Percentiles rank a stretch among this genome's conserved stretches.
phyloP scores from a whole-genome alignment of 2,113 vertebrate genomes.

The Hystrix cristata region DNA sequence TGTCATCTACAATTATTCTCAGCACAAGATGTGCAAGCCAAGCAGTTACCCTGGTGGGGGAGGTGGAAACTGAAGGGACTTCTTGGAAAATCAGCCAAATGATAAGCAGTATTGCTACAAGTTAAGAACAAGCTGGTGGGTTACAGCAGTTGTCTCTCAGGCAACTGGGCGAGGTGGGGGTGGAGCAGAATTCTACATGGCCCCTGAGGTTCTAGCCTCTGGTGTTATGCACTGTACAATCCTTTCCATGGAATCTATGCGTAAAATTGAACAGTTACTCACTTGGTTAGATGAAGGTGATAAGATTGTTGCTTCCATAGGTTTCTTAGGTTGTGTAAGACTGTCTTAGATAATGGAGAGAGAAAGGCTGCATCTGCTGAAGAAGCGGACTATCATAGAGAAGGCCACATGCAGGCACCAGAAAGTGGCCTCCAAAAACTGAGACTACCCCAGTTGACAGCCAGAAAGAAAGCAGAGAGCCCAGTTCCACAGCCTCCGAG shows the following conservation, averaged over 20 bases:
- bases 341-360: neutral
- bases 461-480: neutral
- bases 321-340: neutral
- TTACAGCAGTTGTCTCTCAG: neutral
- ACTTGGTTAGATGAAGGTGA: neutral
- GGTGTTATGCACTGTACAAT: neutral
- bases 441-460: neutral
- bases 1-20: neutral
- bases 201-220: neutral
- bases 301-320: neutral
- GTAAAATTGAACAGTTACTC: neutral
- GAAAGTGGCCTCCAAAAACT: neutral
- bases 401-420: neutral
- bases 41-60: neutral
- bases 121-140: neutral
- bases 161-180: neutral
- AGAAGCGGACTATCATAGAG: neutral
- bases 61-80: neutral
- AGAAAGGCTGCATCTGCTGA: neutral
- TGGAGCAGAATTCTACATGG: neutral
- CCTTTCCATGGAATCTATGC: neutral
- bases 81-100: neutral
- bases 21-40: neutral
- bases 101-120: neutral
- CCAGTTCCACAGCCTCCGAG: neutral